Evolutionary conservation across 2,888 invertebrate species (phyloP).

Genomic region (Empis stercorea): DNA sequence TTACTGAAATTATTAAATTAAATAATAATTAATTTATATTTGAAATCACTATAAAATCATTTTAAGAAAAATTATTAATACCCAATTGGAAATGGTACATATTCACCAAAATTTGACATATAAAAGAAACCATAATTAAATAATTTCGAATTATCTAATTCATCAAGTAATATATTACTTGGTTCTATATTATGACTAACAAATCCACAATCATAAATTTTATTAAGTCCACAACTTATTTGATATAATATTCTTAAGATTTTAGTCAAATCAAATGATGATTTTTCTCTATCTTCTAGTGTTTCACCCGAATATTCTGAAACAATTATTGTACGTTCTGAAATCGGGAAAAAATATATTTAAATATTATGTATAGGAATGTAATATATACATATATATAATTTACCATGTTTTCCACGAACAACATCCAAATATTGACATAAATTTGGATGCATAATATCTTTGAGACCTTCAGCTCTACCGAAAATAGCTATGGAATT

Average conservation of each 20-base stretch:
- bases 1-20: conserved; percentile 38
- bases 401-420: conserved; percentile 83
- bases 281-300: conserved; percentile 42
- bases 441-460: conserved; percentile 64
- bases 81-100: conserved; percentile 84
- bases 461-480: conserved; percentile 69
- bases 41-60: too few relatives aligned
- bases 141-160: conserved; percentile 60
- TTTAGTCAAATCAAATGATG: conserved; percentile 37
- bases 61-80: conserved; percentile 35
- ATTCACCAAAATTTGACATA: conserved; percentile 76
- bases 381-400: not conserved
- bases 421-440: conserved; percentile 85
- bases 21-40: conserved; percentile 8
- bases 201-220: conserved; percentile 58
- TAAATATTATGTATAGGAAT: conserved; percentile 25
- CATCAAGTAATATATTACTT: conserved; percentile 69
- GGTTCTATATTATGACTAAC: conserved; percentile 69
- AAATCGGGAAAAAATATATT: too few relatives aligned
- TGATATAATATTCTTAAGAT: conserved; percentile 57
- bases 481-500: conserved; percentile 92
- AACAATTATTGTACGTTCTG: conserved; percentile 73
- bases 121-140: conserved; percentile 89
- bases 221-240: conserved; percentile 55
- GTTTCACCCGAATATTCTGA: conserved; percentile 64